Base-by-base conservation (phyloP, 2,113 vertebrate genomes). In the Nanger granti region DNA sequence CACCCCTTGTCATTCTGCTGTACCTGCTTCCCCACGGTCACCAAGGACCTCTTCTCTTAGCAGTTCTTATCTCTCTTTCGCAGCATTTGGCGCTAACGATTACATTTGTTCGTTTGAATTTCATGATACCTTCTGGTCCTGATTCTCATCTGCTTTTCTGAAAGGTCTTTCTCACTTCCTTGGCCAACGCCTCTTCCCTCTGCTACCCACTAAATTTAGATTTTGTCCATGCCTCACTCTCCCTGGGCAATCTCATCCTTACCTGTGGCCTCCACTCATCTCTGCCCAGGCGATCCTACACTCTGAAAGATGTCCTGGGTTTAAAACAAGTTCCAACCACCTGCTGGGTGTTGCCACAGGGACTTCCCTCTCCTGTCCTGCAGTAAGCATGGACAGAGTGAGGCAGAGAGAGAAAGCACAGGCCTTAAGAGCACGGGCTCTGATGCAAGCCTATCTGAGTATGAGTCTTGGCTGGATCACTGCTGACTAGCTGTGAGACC, bases 1-100 rank as follows among this genome's bases (percentile, higher is more conserved):
- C 41, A 14, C 0, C 13, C 37, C 26, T 44, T 8, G n/a, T 79
- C 0, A 0, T 8, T 28, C 49, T 3, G 18, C 20, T 1, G 13
- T 11, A 49, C 41, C 55, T 52, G 34, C 22, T 59, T 87, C 83
- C n/a, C 83, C 34, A 29, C 59, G 34, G 85, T 92, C 90, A 41
- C 41, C 49, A 12, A 4, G 18, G 52, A 73, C 79, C 54, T 18
- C 31, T 59, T 8, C 54, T 18, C 31, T 59, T 8, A 8, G 26
- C 7, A 5, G 22, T 44, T 26, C 52, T 96, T 24, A 37, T 17
- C 64, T 28, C 34, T 85, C 52, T 59, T 37, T 4, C 52, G n/a
- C 0, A 34, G 66, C 44, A 28, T 54, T 7, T 41, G 88, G 31
- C 17, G 34, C 28, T 2, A 12, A 18, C 15, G 54, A 76, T 5